Conservation (phyloP, 2,113 vertebrate species). For the Rhodinocichla rosea region DNA sequence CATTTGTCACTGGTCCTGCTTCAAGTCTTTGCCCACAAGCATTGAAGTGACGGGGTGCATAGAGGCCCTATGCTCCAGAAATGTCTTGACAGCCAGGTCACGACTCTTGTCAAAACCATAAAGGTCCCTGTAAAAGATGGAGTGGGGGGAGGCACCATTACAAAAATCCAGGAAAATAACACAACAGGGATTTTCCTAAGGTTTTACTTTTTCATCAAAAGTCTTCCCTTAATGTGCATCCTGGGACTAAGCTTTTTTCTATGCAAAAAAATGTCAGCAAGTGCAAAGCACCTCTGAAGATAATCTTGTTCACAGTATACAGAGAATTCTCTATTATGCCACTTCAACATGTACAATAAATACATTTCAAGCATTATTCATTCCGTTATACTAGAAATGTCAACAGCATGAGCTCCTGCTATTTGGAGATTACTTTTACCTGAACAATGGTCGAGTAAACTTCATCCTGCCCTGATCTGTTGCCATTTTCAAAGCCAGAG, state of each 20-base stretch:
- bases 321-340: background rate
- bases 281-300: background rate
- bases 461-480: slow-evolving; percentile 96
- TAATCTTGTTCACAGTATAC: background rate
- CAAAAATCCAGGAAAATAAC: background rate
- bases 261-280: background rate
- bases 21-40: slow-evolving; percentile 87
- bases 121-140: slow-evolving; percentile 79
- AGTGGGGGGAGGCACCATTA: background rate
- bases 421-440: slow-evolving; percentile 69
- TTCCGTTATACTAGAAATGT: background rate
- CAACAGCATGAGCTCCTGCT: background rate
- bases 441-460: slow-evolving; percentile 92
- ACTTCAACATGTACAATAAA: background rate
- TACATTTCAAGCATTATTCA: background rate
- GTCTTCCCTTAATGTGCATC: background rate
- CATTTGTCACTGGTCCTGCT: slow-evolving; percentile 69
- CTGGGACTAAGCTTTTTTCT: background rate
- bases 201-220: background rate
- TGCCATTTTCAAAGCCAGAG: slow-evolving; percentile 91
- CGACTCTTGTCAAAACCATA: slow-evolving; percentile 82
- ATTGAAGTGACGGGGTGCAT: slow-evolving; percentile 90
- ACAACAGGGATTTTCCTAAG: background rate
- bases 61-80: slow-evolving; percentile 70
- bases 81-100: slow-evolving; percentile 76